phyloP scores from a whole-genome alignment of 37 sponge, comb jelly and placozoan genomes.

The Spongilla lacustris region DNA sequence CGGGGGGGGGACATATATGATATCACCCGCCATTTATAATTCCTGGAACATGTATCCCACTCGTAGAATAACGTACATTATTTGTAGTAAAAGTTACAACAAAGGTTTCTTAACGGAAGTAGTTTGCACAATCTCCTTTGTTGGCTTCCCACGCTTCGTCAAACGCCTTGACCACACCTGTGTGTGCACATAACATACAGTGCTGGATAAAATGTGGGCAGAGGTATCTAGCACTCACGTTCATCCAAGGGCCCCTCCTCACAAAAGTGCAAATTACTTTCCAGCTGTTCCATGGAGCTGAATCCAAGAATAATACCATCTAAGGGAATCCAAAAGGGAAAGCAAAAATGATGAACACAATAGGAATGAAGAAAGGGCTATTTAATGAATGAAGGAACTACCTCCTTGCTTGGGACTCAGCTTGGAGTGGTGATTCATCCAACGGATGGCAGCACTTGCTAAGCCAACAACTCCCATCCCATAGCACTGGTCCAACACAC shows the following conservation, averaged over 20 bases:
- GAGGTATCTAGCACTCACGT: conserved; percentile 4
- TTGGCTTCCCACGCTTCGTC: conserved; percentile 84
- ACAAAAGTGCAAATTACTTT: conserved; percentile 67
- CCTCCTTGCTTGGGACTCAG: conserved; percentile 52
- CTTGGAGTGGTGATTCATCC: conserved; percentile 83
- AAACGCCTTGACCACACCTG: conserved; percentile 84
- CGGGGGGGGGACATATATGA: too few species aligned
- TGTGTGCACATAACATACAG: too few species aligned
- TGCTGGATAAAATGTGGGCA: too few species aligned
- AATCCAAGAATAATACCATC: conserved; percentile 83
- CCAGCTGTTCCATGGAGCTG: conserved; percentile 63
- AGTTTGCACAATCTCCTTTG: conserved; percentile 76
- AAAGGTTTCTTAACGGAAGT: conserved; percentile 47
- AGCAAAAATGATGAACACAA: too few species aligned
- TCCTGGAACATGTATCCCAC: too few species aligned
- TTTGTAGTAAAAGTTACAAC: too few species aligned
- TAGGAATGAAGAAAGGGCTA: too few species aligned
- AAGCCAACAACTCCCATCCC: conserved; percentile 54
- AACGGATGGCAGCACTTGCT: conserved; percentile 69
- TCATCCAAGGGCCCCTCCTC: conserved; percentile 76
- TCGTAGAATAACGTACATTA: too few species aligned
- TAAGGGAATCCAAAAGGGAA: background rate
- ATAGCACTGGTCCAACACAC: conserved; percentile 58
- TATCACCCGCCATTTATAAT: too few species aligned
- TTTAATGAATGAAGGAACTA: background rate